Base-by-base conservation (phyloP, 64 coral and sea anemone genomes). In the Pocillopora verrucosa region DNA sequence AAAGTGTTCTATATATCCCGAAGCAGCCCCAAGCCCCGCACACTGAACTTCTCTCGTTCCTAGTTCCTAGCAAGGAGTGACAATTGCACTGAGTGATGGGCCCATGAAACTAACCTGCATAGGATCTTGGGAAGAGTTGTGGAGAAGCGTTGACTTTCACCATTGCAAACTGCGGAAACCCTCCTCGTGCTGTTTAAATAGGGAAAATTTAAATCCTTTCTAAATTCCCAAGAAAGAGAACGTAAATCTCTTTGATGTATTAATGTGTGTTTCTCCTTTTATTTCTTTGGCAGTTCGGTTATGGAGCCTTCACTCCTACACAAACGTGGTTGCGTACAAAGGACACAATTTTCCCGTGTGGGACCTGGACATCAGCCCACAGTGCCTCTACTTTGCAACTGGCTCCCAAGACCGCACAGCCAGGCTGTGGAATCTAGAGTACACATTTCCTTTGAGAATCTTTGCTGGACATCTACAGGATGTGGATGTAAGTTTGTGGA, bases 311-410 rank as follows among this genome's bases (percentile, higher is more conserved):
- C 94, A 99, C 70, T 99, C 97, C 5, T 92, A 91, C 74, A 95
- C 88, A 20, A 99, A 99, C 35, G 91, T 83, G 56, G 97, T 99
- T 30, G 68, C 89, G 22, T 99, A 99, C 84, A 99, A 95, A 4
- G 97, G 97, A 26, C 97, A 99, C 59, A 99, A 93, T 70, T 95
- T 95, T 87, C 97, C 97, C 78, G 97, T 99, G 16, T 99, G 94
- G 93, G 87, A 69, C 74, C 83, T 99, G 79, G 97, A 99, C 76
- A 78, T 95, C 25, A 99, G 97, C 75, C 78, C 93, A 17, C 93
- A 95, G 61, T 95, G 91, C 72, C 89, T 86, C 45, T 99, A 99
- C 88, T 99, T 99, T 91, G 97, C 93, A 14, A 95, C 93, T 76
- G 91, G 90, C 13, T 99, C 97, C 65, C 94, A 95, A 77, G 97